Base-by-base conservation (phyloP, 2,888 invertebrate species). In the Digitonthophagus gazella region DNA sequence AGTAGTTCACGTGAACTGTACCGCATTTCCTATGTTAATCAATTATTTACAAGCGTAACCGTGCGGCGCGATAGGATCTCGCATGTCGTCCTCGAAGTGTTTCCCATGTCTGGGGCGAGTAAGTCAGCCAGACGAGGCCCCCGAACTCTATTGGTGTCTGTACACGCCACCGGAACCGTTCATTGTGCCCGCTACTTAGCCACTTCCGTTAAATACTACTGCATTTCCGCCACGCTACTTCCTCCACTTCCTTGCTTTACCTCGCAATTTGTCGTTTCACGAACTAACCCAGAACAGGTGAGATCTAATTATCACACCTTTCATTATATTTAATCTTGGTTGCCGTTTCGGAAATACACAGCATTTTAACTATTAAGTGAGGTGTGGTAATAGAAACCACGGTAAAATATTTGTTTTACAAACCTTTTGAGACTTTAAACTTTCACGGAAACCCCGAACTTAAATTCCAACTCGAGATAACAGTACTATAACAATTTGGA, bases 161-260 rank as follows among this genome's bases (percentile, higher is more conserved):
- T 76, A 77, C 81, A 81, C 81, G 81, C 80, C 74, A 82, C 82
- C 83, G 83, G 83, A 83, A 82, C 81, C 78, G 79, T 80, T 82
- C 78, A 83, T 83, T 83, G 83, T 83, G 77, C 74, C 78, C 79
- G 78, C 83, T 82, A 82, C 82, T 83, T 82, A 83, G 81, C 80
- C 78, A 79, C 81, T 82, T 83, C 83, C 83, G 81, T 74, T 78
- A 79, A 80, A 76, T 79, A 79, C 78, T 79, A 79, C 78, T 77
- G 79, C 79, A 79, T 80, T 83, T 83, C 82, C 82, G 81, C 79
- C 77, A 74, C 75, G 77, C 78, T 76, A 78, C 80, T 82, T 81
- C 81, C 82, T 80, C 75, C 61, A 18, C 76, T 71, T 63, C 66
- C 67, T 61, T 61, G 61, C 61, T 19, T 18, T 61, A 61, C 61